Evolutionary conservation across 1,140 invertebrate species (phyloP).

Genomic region (Aphaenogaster floridana): DNA sequence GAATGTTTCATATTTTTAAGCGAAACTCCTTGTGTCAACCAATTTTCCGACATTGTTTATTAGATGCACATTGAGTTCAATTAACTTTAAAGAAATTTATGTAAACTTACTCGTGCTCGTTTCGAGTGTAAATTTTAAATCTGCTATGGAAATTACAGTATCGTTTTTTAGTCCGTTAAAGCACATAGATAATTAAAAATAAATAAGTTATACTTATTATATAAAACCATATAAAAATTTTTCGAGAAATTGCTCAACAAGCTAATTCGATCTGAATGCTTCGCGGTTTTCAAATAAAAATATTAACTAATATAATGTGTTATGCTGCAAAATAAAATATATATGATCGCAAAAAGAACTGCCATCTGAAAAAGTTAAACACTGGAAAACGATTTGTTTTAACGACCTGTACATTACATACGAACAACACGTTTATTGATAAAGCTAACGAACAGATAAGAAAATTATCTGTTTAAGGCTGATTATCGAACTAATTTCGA

Average conservation of each 20-base stretch:
- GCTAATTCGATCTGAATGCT: not conserved
- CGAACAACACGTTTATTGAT: not conserved
- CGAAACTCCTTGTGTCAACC: not conserved
- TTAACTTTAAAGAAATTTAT: not conserved
- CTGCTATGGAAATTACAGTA: not conserved
- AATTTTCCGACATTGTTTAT: not conserved
- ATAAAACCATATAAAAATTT: not conserved
- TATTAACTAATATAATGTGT: not conserved
- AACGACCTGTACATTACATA: not conserved
- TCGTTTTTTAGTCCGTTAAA: not conserved
- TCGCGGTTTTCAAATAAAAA: not conserved
- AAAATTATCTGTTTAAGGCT: conserved; percentile 1
- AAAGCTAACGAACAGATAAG: not conserved
- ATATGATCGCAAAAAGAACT: not conserved
- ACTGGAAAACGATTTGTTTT: not conserved
- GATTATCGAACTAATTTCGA: conserved; percentile 25
- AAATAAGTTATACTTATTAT: not conserved
- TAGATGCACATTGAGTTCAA: not conserved
- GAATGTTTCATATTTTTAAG: not conserved
- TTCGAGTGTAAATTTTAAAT: not conserved
- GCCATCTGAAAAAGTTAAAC: not conserved
- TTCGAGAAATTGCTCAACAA: not conserved
- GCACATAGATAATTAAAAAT: not conserved
- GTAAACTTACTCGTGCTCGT: not conserved
- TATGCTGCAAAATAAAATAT: not conserved